Conservation (phyloP, 2,888 invertebrate species). For the Andrena haemorrhoa region DNA sequence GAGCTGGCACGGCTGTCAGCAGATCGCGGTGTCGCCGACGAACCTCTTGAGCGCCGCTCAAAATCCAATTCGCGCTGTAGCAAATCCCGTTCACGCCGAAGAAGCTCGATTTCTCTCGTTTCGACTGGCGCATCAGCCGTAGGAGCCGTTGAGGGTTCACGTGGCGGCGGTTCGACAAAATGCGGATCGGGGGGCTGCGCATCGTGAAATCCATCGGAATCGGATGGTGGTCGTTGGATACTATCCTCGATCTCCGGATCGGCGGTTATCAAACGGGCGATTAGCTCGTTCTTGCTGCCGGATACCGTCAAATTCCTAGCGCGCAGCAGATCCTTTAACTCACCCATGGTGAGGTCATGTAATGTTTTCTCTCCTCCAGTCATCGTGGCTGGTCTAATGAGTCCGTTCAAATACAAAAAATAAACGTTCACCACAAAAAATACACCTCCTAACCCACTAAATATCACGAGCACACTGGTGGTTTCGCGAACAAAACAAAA, state of each 20-base stretch:
- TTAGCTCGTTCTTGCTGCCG: neutral
- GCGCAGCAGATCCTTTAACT: neutral
- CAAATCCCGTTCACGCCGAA: neutral
- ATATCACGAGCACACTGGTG: neutral
- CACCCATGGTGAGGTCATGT: neutral
- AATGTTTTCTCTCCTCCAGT: neutral
- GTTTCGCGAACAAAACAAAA: neutral
- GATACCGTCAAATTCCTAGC: neutral
- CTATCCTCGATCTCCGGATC: neutral
- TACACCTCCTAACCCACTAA: neutral
- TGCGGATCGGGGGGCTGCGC: rapidly evolving
- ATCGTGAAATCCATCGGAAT: neutral
- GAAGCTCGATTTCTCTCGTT: neutral
- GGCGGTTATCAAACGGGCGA: neutral
- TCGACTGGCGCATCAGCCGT: neutral
- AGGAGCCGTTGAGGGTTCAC: too few species aligned
- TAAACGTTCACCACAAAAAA: neutral
- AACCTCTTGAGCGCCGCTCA: neutral
- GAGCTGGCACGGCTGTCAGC: too few species aligned
- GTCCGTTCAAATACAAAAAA: too few species aligned
- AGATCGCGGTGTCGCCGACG: too few species aligned
- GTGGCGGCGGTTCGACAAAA: neutral
- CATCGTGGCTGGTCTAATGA: neutral
- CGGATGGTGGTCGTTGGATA: neutral
- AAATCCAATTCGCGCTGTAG: neutral